Conservation (phyloP, 2,888 invertebrate species). For the Cryptosula pallasiana region DNA sequence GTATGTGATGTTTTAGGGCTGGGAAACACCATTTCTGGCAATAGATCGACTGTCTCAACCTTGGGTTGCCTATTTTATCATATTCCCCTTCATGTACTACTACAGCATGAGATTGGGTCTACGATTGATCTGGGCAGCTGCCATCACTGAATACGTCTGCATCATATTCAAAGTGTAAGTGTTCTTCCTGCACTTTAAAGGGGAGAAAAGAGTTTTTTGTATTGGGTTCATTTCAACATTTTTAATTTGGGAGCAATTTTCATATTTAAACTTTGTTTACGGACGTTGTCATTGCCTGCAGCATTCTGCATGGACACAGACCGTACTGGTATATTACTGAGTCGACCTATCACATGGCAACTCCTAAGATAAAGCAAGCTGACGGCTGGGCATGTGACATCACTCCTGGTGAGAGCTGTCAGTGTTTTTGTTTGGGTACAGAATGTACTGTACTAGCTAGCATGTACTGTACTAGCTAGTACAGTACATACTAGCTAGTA, state of each 20-base stretch:
- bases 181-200: neutral
- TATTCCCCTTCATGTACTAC: constrained; percentile 18
- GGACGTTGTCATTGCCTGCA: too few relatives aligned
- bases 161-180: constrained; percentile 11
- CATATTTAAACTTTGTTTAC: too few relatives aligned
- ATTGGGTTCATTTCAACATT: too few relatives aligned
- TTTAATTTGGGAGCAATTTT: too few relatives aligned
- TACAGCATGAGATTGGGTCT: constrained; percentile 13
- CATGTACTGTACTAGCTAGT: too few relatives aligned
- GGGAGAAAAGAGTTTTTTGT: too few relatives aligned
- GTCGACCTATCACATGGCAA: constrained; percentile 54
- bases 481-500: too few relatives aligned
- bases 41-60: constrained; percentile 14
- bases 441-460: too few relatives aligned
- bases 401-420: constrained; percentile 62
- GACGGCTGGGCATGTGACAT: constrained; percentile 66
- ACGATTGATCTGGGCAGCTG: constrained; percentile 8
- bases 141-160: constrained; percentile 14
- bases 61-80: constrained; percentile 23
- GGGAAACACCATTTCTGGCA: neutral
- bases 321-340: constrained; percentile 73
- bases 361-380: constrained; percentile 56
- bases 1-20: neutral
- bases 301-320: constrained; percentile 65
- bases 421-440: too few relatives aligned